A percentile compares a stretch with the other conserved stretches of the same genome.
Evolutionary conservation across 2,888 invertebrate species (phyloP).

Genomic region (Pheosia gnoma): DNA sequence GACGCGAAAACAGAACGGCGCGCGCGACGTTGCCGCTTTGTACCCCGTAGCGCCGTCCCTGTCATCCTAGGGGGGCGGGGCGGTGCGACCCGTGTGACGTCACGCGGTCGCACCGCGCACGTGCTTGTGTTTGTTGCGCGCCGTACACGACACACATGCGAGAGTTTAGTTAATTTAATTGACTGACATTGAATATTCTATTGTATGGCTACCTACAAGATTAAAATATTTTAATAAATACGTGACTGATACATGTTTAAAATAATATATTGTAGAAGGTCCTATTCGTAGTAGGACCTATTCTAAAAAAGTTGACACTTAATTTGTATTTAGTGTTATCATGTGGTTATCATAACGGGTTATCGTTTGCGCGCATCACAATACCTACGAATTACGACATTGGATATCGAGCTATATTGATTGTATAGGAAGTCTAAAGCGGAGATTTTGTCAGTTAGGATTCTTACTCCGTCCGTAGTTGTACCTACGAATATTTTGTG

Average conservation of each 20-base stretch:
- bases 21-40: constrained; percentile 74
- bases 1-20: constrained; percentile 77
- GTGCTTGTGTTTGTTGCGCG: constrained; percentile 81
- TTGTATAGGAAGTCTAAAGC: constrained; percentile 13
- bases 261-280: too few relatives aligned
- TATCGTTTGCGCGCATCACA: constrained; percentile 35
- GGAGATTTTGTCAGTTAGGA: constrained; percentile 17
- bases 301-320: neutral
- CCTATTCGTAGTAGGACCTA: too few relatives aligned
- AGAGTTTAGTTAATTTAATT: constrained; percentile 54
- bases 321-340: neutral
- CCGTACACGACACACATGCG: constrained; percentile 70
- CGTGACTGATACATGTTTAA: too few relatives aligned
- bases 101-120: constrained; percentile 72
- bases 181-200: constrained; percentile 63
- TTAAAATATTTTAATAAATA: constrained; percentile 7
- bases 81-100: constrained; percentile 72
- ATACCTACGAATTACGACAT: neutral
- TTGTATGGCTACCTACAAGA: constrained; percentile 17
- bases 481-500: too few relatives aligned
- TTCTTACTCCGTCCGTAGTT: constrained; percentile 8
- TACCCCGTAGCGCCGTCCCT: constrained; percentile 47
- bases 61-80: constrained; percentile 65
- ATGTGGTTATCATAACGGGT: constrained; percentile 24
- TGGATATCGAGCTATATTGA: constrained; percentile 17